These are phyloP conservation scores for Tragelaphus strepsiceros DNA, from an alignment of 2,113 vertebrate species.

Conservation along the genomic window DNA sequence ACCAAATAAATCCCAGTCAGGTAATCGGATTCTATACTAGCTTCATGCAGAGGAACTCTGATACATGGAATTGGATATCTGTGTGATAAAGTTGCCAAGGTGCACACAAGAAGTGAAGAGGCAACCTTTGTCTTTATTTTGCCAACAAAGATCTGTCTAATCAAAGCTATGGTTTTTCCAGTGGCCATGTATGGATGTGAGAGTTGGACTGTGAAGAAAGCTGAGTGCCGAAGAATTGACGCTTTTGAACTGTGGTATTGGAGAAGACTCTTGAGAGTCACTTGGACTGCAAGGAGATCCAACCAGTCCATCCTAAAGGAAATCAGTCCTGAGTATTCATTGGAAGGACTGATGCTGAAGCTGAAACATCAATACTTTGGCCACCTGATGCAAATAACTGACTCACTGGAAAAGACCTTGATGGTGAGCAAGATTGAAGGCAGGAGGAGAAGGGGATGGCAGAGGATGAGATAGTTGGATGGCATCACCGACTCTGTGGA, in stretches of 20 bases:
- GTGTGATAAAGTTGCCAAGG: neutral
- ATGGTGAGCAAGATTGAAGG: neutral
- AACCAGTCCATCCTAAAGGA: neutral
- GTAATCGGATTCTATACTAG: neutral
- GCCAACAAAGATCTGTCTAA: neutral
- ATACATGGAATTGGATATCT: neutral
- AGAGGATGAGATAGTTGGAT: neutral
- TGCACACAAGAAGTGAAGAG: neutral
- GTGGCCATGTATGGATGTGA: neutral
- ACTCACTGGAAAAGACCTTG: neutral
- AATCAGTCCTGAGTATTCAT: neutral
- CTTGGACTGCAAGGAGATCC: neutral
- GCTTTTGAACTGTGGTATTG: neutral
- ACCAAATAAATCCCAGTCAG: neutral
- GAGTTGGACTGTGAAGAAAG: neutral
- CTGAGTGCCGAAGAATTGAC: neutral
- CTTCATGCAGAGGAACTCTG: neutral
- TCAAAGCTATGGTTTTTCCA: neutral
- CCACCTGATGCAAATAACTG: neutral
- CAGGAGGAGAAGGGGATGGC: neutral
- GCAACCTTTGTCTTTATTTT: neutral
- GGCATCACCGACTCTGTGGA: neutral
- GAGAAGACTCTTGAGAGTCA: neutral
- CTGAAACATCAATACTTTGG: neutral
- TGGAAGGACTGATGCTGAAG: neutral